These are phyloP conservation scores for Ceratitis capitata DNA, from an alignment of 1,140 invertebrate genomes.

Conservation along the genomic window DNA sequence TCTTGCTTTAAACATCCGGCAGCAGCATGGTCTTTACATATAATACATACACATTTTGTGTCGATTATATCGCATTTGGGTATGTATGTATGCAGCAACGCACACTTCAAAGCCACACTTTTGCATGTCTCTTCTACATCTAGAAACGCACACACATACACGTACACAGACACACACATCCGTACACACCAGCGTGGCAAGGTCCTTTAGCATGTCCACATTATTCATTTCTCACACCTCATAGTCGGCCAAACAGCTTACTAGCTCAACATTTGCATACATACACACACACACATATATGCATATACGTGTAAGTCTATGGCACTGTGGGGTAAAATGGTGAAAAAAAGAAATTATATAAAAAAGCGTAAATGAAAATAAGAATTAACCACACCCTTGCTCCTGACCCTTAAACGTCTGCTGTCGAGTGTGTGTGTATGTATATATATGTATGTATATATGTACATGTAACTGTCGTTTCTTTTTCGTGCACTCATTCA, in stretches of 20 bases:
- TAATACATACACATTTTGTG: not conserved
- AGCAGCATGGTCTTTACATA: not conserved
- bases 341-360: not conserved
- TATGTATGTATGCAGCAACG: no score
- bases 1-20: not conserved
- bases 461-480: constrained; percentile 38
- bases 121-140: not conserved
- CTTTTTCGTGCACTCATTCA: constrained; percentile 4
- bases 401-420: constrained; percentile 38
- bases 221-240: constrained; percentile 7
- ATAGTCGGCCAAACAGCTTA: not conserved
- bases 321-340: not conserved
- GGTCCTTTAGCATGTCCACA: not conserved
- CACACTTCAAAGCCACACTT: no score
- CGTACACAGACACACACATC: not conserved
- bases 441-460: not conserved
- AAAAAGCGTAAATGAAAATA: not conserved
- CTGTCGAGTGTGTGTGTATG: constrained; percentile 45
- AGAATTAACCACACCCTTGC: not conserved
- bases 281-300: no score
- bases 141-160: not conserved
- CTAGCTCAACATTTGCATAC: not conserved
- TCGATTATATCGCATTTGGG: not conserved
- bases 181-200: not conserved
- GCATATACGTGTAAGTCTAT: not conserved